Percentiles rank a stretch among this genome's conserved stretches.
Conservation (phyloP, 1,140 invertebrate genomes). For the Lineus longissimus region DNA sequence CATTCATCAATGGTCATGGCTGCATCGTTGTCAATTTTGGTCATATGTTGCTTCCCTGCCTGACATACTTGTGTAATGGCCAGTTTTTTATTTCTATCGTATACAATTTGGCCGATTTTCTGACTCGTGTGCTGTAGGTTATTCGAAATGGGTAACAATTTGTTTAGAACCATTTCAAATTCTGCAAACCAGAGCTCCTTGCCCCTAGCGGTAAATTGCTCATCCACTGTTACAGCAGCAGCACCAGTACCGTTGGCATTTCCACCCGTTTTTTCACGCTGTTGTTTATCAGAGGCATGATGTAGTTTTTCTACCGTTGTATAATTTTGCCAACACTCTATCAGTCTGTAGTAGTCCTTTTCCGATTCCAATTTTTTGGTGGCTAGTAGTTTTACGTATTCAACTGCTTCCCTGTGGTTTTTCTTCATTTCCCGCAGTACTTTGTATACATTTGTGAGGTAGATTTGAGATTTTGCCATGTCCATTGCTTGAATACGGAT, state of each 20-base stretch:
- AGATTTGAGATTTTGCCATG: slow-evolving; percentile 6
- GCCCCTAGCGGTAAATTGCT: slow-evolving; percentile 4
- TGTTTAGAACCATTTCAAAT: slow-evolving; percentile 2
- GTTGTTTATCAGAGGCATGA: background rate
- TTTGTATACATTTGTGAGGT: slow-evolving; percentile 1
- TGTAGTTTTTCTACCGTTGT: background rate
- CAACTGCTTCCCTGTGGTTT: slow-evolving; percentile 5
- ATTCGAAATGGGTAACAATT: slow-evolving; percentile 5
- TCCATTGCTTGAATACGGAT: slow-evolving; percentile 5
- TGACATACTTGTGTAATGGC: slow-evolving; percentile 4
- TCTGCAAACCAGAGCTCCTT: slow-evolving; percentile 4
- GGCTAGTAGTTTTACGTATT: slow-evolving; percentile 3
- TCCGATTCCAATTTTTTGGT: slow-evolving; percentile 7
- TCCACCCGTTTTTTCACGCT: background rate
- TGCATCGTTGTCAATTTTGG: background rate
- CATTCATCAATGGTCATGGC: background rate
- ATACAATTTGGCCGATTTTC: slow-evolving; percentile 1
- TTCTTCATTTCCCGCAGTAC: slow-evolving; percentile 5
- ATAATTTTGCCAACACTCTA: slow-evolving; percentile 8
- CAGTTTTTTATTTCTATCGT: slow-evolving; percentile 5
- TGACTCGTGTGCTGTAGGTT: slow-evolving; percentile 4
- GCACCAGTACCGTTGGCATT: no score
- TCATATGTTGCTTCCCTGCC: slow-evolving; percentile 2
- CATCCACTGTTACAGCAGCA: background rate
- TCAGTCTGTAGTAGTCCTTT: slow-evolving; percentile 5